Evolutionary conservation across 1,140 invertebrate species (phyloP).

Genomic region (Eurytemora carolleeae): DNA sequence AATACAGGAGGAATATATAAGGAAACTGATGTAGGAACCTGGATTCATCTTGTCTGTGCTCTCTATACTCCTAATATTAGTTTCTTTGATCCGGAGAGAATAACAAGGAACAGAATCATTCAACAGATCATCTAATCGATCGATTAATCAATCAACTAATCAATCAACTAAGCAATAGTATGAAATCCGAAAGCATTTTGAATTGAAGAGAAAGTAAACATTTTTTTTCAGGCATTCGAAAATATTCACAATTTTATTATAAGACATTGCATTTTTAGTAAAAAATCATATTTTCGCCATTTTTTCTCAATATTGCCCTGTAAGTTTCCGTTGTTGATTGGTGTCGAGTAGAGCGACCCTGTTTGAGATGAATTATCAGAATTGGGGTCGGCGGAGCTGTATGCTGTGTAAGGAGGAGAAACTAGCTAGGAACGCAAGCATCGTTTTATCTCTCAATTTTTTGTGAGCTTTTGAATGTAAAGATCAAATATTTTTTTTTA

Average conservation of each 20-base stretch:
- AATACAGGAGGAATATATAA: slow-evolving; percentile 45
- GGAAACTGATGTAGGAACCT: slow-evolving; percentile 83
- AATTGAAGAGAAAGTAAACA: no score
- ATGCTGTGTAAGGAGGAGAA: slow-evolving; percentile 64
- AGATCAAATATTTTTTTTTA: no score
- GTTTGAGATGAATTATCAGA: slow-evolving; percentile 84
- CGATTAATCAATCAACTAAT: no score
- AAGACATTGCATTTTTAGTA: no score
- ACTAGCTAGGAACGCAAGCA: no score
- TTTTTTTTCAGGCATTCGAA: no score
- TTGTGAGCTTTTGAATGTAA: no score
- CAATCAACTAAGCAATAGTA: no score
- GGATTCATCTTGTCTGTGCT: slow-evolving; percentile 93
- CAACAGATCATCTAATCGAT: no score
- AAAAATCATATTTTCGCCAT: no score
- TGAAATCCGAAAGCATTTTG: not conserved
- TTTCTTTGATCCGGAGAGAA: slow-evolving; percentile 75
- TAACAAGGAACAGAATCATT: slow-evolving; percentile 34
- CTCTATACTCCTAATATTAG: slow-evolving; percentile 90
- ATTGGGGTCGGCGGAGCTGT: slow-evolving; percentile 77
- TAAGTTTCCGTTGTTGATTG: slow-evolving; percentile 24
- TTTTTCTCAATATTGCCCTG: slow-evolving; percentile 3
- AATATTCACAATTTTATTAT: no score
- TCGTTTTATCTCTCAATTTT: no score
- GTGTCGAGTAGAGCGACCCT: slow-evolving; percentile 41